Conservation (phyloP, 2,888 invertebrate genomes). For the Acanthoscelides obtectus region DNA sequence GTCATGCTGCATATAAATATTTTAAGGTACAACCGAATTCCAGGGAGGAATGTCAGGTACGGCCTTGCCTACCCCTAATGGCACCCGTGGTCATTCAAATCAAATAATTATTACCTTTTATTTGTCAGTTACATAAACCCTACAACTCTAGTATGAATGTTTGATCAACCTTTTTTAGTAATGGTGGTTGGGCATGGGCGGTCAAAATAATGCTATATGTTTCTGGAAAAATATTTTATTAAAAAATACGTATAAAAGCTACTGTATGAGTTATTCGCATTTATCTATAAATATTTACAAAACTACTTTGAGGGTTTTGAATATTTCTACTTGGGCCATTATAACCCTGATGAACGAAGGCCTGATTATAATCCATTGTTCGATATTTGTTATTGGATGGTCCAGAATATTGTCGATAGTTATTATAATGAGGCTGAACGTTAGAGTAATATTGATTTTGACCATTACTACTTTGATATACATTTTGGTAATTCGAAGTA, state of each 20-base stretch:
- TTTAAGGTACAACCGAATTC: no score
- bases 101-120: no score
- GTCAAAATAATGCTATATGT: neutral
- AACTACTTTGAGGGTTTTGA: neutral
- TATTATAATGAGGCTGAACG: neutral
- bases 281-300: neutral
- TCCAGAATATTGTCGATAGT: neutral
- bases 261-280: neutral
- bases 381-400: slow-evolving; percentile 2
- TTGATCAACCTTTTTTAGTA: no score
- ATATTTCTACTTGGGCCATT: neutral
- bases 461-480: neutral
- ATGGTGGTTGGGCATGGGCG: no score
- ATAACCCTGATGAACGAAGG: neutral
- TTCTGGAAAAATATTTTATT: neutral
- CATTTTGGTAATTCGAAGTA: slow-evolving; percentile 1
- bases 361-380: slow-evolving; percentile 1
- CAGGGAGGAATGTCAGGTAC: no score
- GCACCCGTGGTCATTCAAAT: no score
- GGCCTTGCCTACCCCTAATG: no score
- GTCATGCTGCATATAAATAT: no score
- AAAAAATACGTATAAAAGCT: neutral
- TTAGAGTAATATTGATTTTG: neutral
- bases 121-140: no score
- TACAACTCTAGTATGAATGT: no score